These are phyloP conservation scores for Emydura subglobosa DNA, from an alignment of 2,113 vertebrate genomes.

Conservation along the genomic window DNA sequence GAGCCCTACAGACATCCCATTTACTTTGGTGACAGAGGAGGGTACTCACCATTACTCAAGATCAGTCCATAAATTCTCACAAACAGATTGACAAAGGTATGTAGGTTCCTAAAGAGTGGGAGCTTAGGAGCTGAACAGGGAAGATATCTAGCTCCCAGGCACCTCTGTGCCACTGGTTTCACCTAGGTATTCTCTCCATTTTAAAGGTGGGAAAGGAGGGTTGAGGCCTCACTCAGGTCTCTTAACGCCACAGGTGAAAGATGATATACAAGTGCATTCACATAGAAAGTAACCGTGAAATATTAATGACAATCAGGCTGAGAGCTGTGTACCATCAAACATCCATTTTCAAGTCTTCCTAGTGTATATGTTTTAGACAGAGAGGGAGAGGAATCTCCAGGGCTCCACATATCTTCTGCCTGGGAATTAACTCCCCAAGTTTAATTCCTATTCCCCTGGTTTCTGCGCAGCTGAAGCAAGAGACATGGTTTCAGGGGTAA, in stretches of 20 bases:
- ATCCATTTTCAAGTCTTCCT: conserved; percentile 42
- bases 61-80: too few relatives aligned
- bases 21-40: too few relatives aligned
- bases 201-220: conserved; percentile 56
- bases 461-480: conserved; percentile 50
- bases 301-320: conserved; percentile 29
- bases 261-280: conserved; percentile 3
- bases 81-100: too few relatives aligned
- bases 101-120: too few relatives aligned
- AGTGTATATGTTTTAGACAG: neutral
- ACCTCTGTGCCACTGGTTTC: neutral
- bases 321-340: neutral
- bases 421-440: conserved; percentile 30
- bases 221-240: conserved; percentile 35
- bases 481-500: conserved; percentile 19
- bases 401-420: neutral
- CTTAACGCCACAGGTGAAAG: conserved; percentile 24
- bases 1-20: too few relatives aligned
- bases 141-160: neutral
- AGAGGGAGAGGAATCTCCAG: conserved; percentile 14
- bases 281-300: conserved; percentile 20
- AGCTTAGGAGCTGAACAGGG: too few relatives aligned
- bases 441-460: conserved; percentile 40
- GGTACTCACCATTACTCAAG: too few relatives aligned
- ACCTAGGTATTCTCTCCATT: neutral